A percentile compares a stretch with the other conserved stretches of the same genome.
phyloP scores from a whole-genome alignment of 2,797 vertebrate genomes.

The Diglossa cyanea region DNA sequence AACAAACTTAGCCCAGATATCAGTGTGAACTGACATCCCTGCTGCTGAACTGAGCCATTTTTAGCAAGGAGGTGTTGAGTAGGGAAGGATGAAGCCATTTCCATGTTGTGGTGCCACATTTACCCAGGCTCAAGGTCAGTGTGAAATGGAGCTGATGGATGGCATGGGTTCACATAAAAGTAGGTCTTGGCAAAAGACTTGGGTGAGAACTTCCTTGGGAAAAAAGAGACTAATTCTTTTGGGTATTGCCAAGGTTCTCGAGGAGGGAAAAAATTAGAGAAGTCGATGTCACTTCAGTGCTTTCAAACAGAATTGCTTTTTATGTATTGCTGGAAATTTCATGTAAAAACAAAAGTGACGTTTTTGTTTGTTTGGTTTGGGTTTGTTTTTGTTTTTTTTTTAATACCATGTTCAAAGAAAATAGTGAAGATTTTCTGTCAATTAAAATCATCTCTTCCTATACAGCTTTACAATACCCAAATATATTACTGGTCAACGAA shows the following conservation, averaged over 20 bases:
- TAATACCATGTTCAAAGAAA: neutral
- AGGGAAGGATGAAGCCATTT: neutral
- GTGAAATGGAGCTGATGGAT: neutral
- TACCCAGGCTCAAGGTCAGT: neutral
- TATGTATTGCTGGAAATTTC: neutral
- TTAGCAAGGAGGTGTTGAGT: neutral
- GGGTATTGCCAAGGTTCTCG: neutral
- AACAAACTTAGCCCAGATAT: neutral
- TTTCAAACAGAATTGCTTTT: neutral
- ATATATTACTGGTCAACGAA: neutral
- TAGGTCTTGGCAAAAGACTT: neutral
- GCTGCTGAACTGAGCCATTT: neutral
- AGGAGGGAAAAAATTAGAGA: neutral
- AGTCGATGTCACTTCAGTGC: neutral
- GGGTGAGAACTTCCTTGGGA: neutral
- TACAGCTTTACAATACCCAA: neutral
- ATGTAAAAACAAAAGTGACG: neutral
- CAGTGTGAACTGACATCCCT: neutral
- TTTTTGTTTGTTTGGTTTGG: neutral
- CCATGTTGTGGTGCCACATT: neutral
- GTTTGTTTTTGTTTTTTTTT: neutral
- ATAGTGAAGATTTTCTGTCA: neutral
- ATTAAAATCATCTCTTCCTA: neutral
- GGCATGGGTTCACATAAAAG: neutral
- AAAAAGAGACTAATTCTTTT: neutral